A percentile compares a stretch with the other conserved stretches of the same genome.
phyloP scores from a whole-genome alignment of 2,888 invertebrate species.

The Rhopalosiphum nymphaeae region DNA sequence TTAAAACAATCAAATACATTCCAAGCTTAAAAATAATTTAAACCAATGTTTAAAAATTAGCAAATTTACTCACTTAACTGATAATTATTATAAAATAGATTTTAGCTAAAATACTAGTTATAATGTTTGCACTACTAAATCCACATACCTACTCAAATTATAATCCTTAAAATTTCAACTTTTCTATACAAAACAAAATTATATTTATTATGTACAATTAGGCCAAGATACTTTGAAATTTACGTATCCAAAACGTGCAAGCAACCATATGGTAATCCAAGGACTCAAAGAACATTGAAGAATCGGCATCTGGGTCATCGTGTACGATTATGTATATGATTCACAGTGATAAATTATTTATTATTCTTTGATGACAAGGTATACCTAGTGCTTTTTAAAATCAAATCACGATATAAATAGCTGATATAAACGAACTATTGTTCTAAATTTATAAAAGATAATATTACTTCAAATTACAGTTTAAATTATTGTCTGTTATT shows the following conservation, averaged over 20 bases:
- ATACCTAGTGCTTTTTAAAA: slow-evolving; percentile 19
- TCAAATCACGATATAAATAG: slow-evolving; percentile 11
- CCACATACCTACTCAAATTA: neutral
- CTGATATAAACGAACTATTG: neutral
- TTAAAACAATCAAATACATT: neutral
- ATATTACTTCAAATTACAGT: neutral
- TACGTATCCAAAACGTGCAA: slow-evolving; percentile 62
- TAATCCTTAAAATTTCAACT: neutral
- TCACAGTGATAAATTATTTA: slow-evolving; percentile 58
- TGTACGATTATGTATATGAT: slow-evolving; percentile 42
- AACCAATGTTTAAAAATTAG: neutral
- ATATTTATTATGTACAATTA: slow-evolving; percentile 39
- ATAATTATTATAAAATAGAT: neutral
- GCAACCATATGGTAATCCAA: slow-evolving; percentile 63
- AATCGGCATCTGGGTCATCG: slow-evolving; percentile 63
- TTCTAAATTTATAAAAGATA: neutral
- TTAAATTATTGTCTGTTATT: neutral
- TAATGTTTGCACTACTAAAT: neutral
- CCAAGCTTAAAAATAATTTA: neutral
- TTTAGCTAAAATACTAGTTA: neutral
- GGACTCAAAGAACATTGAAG: slow-evolving; percentile 60
- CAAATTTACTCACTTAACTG: neutral
- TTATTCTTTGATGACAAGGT: slow-evolving; percentile 29
- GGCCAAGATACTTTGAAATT: slow-evolving; percentile 46
- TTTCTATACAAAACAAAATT: neutral